Evolutionary conservation across 1,140 invertebrate species (phyloP).

Genomic region (Cydia amplana): DNA sequence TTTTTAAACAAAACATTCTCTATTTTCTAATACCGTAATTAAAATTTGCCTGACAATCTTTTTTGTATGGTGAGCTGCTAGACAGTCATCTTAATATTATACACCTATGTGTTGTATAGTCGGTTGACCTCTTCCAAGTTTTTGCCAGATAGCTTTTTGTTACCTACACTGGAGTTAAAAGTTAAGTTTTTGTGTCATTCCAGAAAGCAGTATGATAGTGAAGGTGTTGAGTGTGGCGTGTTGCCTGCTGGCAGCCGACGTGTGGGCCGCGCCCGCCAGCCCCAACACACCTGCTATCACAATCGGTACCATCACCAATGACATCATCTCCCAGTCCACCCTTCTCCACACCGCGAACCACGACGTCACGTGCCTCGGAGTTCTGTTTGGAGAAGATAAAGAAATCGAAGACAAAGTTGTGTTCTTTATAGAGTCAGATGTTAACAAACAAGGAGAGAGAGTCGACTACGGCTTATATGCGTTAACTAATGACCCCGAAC

Average conservation of each 20-base stretch:
- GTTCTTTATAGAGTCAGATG: not conserved
- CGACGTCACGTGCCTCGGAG: not conserved
- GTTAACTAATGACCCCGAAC: not conserved
- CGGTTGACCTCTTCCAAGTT: too few species aligned
- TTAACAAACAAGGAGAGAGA: not conserved
- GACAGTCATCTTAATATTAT: too few species aligned
- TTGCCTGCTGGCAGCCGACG: not conserved
- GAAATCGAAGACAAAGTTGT: not conserved
- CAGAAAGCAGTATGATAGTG: constrained; percentile 1
- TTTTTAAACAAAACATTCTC: too few species aligned
- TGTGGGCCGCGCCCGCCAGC: not conserved
- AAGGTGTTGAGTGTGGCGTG: not conserved
- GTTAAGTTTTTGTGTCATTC: not conserved
- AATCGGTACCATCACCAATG: not conserved
- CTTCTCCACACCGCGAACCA: not conserved
- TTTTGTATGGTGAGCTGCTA: too few species aligned
- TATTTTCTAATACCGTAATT: too few species aligned
- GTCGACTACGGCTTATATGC: not conserved
- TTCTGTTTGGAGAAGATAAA: not conserved
- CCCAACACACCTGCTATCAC: not conserved
- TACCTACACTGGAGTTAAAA: too few species aligned
- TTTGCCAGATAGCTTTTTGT: too few species aligned
- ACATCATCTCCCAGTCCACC: not conserved
- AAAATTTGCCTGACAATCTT: too few species aligned
- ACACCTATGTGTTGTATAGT: too few species aligned